These are phyloP conservation scores for Rhinoraja longicauda DNA, from an alignment of 2,797 vertebrate species.

Conservation along the genomic window DNA sequence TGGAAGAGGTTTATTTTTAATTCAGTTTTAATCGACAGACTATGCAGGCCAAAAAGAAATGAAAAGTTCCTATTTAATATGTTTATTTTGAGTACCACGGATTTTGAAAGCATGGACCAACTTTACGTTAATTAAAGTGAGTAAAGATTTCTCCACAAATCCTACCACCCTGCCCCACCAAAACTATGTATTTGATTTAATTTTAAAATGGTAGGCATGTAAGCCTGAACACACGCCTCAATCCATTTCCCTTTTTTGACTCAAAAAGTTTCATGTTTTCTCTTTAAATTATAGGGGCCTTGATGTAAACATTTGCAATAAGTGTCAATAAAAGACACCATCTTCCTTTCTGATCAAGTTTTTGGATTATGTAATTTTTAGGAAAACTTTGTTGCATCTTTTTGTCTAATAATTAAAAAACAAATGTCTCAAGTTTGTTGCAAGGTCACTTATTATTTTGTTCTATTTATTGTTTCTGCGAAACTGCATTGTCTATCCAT, in stretches of 20 bases:
- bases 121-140: not conserved
- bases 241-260: not conserved
- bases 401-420: slow-evolving; percentile 38
- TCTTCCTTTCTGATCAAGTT: not conserved
- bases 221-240: not conserved
- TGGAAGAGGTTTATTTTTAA: slow-evolving; percentile 3
- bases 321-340: not conserved
- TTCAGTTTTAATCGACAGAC: not conserved
- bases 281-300: slow-evolving; percentile 14
- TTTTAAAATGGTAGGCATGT: not conserved
- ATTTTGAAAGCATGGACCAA: not conserved
- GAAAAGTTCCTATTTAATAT: not conserved
- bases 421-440: slow-evolving; percentile 10
- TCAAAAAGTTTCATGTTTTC: not conserved
- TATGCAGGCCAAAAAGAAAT: slow-evolving; percentile 10
- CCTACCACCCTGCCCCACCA: too few species aligned
- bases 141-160: not conserved
- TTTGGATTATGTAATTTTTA: slow-evolving; percentile 36
- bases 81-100: slow-evolving; percentile 6
- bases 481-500: not conserved
- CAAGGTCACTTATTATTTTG: not conserved
- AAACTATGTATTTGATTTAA: slow-evolving; percentile 12
- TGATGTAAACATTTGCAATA: slow-evolving; percentile 38
- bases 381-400: slow-evolving; percentile 29
- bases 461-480: not conserved